Conservation (phyloP, 2,888 invertebrate genomes). For the Polydrusus pterygomalis region DNA sequence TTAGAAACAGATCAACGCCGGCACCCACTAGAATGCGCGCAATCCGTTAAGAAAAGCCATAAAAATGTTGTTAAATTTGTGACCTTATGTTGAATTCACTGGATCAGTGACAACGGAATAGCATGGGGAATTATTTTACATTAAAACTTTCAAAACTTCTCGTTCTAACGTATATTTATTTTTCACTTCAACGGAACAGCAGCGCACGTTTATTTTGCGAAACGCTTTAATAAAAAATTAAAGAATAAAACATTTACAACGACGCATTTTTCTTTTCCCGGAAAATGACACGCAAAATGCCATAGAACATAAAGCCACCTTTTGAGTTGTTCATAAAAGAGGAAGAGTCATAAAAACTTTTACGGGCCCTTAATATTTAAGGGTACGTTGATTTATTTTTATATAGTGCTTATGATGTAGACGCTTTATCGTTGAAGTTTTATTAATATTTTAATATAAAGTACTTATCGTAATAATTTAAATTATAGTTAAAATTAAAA, state of each 20-base stretch:
- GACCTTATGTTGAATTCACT: no score
- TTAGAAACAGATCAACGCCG: no score
- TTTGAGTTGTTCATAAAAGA: slow-evolving; percentile 23
- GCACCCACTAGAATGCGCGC: no score
- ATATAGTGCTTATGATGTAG: slow-evolving; percentile 24
- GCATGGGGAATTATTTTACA: no score
- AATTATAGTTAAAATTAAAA: not conserved
- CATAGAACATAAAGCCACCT: slow-evolving; percentile 13
- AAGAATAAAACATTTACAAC: slow-evolving; percentile 14
- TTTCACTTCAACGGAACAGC: not conserved
- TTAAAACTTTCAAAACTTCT: no score
- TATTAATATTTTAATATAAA: slow-evolving; percentile 10
- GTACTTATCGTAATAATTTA: not conserved
- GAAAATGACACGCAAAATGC: slow-evolving; percentile 16
- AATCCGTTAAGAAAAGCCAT: no score
- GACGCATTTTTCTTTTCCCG: slow-evolving; percentile 10
- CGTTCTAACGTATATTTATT: no score
- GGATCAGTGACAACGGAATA: no score
- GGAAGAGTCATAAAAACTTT: slow-evolving; percentile 13
- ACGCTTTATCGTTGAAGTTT: slow-evolving; percentile 1
- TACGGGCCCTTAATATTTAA: slow-evolving; percentile 20
- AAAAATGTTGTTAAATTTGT: no score
- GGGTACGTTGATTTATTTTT: slow-evolving; percentile 19
- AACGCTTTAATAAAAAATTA: slow-evolving; percentile 12
- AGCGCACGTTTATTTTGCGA: not conserved